phyloP scores from a whole-genome alignment of 1,140 invertebrate species.

The Lamellibrachia luymesi region DNA sequence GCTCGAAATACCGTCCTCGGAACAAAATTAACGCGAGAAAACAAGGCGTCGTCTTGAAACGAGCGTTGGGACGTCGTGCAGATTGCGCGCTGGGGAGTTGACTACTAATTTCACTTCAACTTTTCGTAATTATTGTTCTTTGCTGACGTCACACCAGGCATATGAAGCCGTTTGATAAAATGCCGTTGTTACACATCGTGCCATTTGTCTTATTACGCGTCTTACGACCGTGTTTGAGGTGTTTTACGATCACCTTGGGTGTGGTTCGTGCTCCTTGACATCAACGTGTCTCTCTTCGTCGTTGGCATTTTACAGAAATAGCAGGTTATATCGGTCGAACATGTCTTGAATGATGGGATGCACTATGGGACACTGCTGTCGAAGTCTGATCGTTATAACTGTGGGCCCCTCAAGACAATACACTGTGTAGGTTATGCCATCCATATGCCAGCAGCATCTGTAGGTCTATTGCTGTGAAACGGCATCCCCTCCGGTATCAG shows the following conservation, averaged over 20 bases:
- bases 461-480: too few species aligned
- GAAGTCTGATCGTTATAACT: not conserved
- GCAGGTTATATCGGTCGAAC: not conserved
- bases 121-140: not conserved
- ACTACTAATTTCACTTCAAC: not conserved
- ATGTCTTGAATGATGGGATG: not conserved
- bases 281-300: not conserved
- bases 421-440: too few species aligned
- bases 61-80: not conserved
- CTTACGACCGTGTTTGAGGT: not conserved
- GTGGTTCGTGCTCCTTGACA: not conserved
- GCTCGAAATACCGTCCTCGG: not conserved
- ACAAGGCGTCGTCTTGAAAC: not conserved
- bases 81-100: not conserved
- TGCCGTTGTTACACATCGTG: not conserved
- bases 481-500: too few species aligned
- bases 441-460: too few species aligned
- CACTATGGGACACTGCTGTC: not conserved
- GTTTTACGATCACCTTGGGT: not conserved
- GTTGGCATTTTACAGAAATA: not conserved
- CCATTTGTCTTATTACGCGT: not conserved
- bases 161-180: not conserved
- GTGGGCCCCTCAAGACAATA: too few species aligned
- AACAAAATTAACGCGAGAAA: not conserved
- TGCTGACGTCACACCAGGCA: not conserved